Evolutionary conservation across 2,113 vertebrate genomes (phyloP).

Genomic region (Phyllostomus discolor): DNA sequence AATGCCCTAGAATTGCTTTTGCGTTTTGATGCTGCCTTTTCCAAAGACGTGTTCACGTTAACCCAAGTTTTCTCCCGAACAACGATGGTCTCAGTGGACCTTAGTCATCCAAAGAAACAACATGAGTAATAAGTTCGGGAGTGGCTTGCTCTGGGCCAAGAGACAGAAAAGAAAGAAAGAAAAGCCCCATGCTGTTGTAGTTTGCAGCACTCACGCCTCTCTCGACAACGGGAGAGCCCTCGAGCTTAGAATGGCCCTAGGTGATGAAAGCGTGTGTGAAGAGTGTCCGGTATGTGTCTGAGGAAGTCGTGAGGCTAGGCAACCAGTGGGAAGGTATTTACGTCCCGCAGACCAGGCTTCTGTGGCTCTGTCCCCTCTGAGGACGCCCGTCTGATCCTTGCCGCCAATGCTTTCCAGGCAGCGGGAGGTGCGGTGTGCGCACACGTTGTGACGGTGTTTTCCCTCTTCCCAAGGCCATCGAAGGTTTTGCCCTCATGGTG

Average conservation of each 20-base stretch:
- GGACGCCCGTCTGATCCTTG: not conserved
- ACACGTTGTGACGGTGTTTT: conserved; percentile 38
- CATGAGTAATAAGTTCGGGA: conserved; percentile 74
- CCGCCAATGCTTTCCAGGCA: not conserved
- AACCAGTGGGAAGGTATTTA: conserved; percentile 57
- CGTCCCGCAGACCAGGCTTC: not conserved
- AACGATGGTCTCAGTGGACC: conserved; percentile 76
- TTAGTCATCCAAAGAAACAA: conserved; percentile 71
- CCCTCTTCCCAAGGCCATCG: conserved; percentile 87
- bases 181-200: not conserved
- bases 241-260: conserved; percentile 29
- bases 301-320: conserved; percentile 46
- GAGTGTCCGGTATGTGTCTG: conserved; percentile 25
- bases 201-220: not conserved
- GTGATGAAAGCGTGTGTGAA: conserved; percentile 10
- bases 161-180: conserved; percentile 18
- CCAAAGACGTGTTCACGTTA: conserved; percentile 43
- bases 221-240: conserved; percentile 32
- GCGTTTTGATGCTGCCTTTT: conserved; percentile 26
- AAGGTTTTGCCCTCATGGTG: conserved; percentile 95
- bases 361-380: not conserved
- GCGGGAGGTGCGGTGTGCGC: not conserved
- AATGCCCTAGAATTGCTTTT: not conserved
- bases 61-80: conserved; percentile 51
- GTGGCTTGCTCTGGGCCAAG: conserved; percentile 69